Evolutionary conservation across 2,113 vertebrate species (phyloP).

Genomic region (Otus sunia): DNA sequence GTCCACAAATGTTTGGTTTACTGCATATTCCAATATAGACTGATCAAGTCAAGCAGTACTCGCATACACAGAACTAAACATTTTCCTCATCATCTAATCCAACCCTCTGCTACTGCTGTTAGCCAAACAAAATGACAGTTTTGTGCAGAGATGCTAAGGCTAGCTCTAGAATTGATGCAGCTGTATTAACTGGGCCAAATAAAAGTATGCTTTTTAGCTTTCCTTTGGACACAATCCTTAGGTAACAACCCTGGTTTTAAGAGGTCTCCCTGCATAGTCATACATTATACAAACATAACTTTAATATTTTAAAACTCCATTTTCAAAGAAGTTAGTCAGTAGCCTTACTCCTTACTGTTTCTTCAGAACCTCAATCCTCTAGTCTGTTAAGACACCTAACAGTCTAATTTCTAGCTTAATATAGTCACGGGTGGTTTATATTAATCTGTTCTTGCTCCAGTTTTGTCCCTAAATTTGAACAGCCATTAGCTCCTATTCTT

Average conservation of each 20-base stretch:
- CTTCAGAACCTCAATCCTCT: not conserved
- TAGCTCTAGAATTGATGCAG: not conserved
- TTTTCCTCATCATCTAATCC: not conserved
- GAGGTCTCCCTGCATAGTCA: not conserved
- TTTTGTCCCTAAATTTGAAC: not conserved
- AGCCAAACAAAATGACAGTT: not conserved
- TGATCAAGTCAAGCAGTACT: not conserved
- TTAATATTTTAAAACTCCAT: not conserved
- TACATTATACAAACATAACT: not conserved
- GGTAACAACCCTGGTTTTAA: not conserved
- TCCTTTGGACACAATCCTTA: not conserved
- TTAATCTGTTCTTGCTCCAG: not conserved
- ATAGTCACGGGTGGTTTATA: rapidly evolving
- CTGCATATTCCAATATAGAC: not conserved
- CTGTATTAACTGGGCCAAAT: not conserved
- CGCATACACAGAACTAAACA: not conserved
- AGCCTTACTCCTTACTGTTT: not conserved
- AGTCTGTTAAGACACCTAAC: not conserved
- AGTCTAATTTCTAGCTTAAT: not conserved
- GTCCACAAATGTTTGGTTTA: not conserved
- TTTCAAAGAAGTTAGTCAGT: not conserved
- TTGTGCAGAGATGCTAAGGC: not conserved
- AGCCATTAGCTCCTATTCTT: not conserved
- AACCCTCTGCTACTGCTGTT: not conserved
- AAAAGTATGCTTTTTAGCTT: not conserved